Evolutionary conservation across 2,113 vertebrate genomes (phyloP).

Genomic region (Cebidichthys violaceus): DNA sequence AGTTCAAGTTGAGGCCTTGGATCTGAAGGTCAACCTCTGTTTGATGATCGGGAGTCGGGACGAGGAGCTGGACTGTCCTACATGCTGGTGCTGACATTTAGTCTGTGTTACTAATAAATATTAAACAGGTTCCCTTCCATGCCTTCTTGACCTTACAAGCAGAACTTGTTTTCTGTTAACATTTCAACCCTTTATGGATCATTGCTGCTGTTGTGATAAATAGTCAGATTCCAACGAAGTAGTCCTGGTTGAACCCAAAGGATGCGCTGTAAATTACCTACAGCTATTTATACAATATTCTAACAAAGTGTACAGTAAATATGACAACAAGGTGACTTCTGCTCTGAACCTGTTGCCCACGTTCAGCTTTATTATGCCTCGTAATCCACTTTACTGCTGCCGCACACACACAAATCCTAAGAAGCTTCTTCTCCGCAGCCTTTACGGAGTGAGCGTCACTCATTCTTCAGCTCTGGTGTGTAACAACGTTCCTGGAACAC

Average conservation of each 20-base stretch:
- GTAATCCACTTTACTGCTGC: constrained; percentile 48
- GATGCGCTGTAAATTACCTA: background rate
- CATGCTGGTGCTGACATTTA: constrained; percentile 54
- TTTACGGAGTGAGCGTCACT: background rate
- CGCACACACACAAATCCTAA: constrained; percentile 25
- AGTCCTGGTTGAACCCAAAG: background rate
- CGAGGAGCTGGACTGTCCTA: background rate
- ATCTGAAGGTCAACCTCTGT: constrained; percentile 50
- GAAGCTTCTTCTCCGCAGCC: constrained; percentile 29
- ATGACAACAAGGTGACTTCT: background rate
- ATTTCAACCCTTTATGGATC: constrained; percentile 15
- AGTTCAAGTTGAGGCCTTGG: constrained; percentile 12
- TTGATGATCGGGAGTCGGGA: constrained; percentile 36
- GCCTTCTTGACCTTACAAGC: background rate
- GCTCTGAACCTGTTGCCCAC: background rate
- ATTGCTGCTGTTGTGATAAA: background rate
- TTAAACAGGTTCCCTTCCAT: background rate
- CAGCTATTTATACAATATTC: background rate
- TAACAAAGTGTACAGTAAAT: background rate
- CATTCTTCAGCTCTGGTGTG: background rate
- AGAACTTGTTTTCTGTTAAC: background rate
- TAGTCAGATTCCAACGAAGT: too few species aligned
- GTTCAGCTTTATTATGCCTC: constrained; percentile 9
- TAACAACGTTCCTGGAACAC: background rate
- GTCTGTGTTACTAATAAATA: constrained; percentile 32